Conservation (phyloP, 1,140 invertebrate species). For the Drosophila saltans region DNA sequence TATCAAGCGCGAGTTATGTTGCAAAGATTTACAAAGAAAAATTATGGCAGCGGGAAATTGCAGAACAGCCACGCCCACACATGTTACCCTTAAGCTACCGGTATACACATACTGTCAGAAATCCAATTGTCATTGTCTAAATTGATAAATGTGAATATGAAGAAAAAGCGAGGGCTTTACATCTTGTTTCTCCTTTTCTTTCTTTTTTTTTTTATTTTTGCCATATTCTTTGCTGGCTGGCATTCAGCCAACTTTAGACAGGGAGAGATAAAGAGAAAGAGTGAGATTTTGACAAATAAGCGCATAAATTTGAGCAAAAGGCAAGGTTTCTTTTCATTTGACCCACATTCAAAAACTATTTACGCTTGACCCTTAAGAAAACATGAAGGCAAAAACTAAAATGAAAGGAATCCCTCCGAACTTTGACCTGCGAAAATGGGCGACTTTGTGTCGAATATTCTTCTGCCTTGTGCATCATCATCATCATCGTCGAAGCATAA, state of each 20-base stretch:
- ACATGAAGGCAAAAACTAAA: not conserved
- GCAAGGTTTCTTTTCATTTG: slow-evolving; percentile 35
- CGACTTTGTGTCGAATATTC: slow-evolving; percentile 37
- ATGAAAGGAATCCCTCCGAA: slow-evolving; percentile 1
- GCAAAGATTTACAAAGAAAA: slow-evolving; percentile 10
- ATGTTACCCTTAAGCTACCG: not conserved
- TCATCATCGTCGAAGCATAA: slow-evolving; percentile 22
- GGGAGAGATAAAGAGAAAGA: slow-evolving; percentile 1
- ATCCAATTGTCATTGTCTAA: slow-evolving; percentile 40
- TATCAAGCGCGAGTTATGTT: slow-evolving; percentile 1
- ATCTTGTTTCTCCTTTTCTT: not conserved
- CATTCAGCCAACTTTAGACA: slow-evolving; percentile 17
- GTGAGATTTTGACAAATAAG: slow-evolving; percentile 42
- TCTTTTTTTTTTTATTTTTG: not conserved
- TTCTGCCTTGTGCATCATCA: slow-evolving; percentile 28
- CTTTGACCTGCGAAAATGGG: slow-evolving; percentile 21
- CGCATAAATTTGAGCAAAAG: slow-evolving; percentile 56
- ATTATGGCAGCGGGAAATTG: slow-evolving; percentile 8
- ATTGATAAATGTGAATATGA: slow-evolving; percentile 47
- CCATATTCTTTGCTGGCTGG: slow-evolving; percentile 28
- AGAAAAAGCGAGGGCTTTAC: slow-evolving; percentile 27
- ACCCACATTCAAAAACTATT: slow-evolving; percentile 46
- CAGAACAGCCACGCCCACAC: slow-evolving; percentile 6
- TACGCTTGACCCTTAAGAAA: slow-evolving; percentile 35
- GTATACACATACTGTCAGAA: slow-evolving; percentile 2